Conservation (phyloP, 2,888 invertebrate species). For the Tenthredo distinguenda region DNA sequence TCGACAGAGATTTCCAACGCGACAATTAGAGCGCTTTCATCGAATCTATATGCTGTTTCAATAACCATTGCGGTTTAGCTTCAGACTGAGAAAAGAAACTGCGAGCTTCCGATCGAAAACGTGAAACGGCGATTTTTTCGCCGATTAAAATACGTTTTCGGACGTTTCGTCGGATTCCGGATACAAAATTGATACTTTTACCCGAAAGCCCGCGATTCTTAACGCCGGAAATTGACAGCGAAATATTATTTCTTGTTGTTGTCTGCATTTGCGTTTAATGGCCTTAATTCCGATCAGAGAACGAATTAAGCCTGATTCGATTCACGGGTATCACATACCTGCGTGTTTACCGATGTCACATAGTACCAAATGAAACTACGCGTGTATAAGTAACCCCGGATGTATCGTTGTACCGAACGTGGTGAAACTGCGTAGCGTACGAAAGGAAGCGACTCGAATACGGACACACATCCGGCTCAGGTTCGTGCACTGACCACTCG, state of each 20-base stretch:
- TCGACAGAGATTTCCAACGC: constrained; percentile 21
- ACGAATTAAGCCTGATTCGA: too few species aligned
- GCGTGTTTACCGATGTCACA: not conserved
- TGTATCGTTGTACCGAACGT: constrained; percentile 19
- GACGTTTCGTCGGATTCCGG: not conserved
- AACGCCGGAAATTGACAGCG: too few species aligned
- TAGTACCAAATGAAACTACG: not conserved
- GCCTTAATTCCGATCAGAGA: not conserved
- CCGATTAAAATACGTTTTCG: not conserved
- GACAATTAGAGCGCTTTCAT: not conserved
- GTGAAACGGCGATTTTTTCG: too few species aligned
- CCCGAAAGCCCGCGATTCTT: too few species aligned
- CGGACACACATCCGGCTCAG: constrained; percentile 43
- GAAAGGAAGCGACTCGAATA: constrained; percentile 38
- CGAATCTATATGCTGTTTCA: not conserved
- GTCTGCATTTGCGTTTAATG: too few species aligned
- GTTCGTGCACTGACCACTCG: not conserved
- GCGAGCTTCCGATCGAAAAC: not conserved
- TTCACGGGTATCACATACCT: not conserved
- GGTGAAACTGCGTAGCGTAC: constrained; percentile 23
- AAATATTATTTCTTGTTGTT: too few species aligned
- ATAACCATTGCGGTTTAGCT: not conserved
- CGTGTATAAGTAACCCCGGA: constrained; percentile 8
- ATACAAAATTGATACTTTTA: not conserved
- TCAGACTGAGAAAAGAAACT: not conserved